These are phyloP conservation scores for Pyrgus malvae DNA, from an alignment of 2,888 invertebrate genomes.

Conservation along the genomic window DNA sequence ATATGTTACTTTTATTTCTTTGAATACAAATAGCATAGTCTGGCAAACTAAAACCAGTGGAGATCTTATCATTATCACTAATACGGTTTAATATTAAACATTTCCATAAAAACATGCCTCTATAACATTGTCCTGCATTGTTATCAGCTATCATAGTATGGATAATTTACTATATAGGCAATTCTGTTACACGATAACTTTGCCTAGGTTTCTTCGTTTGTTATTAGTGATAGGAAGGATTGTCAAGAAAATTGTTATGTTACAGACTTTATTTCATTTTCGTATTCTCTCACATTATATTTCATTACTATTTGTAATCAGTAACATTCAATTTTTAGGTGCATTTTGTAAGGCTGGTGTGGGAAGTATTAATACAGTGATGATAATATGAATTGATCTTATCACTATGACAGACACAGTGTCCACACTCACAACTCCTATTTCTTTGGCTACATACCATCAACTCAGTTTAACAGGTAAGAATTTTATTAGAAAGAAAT, in stretches of 20 bases:
- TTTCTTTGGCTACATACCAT: conserved; percentile 73
- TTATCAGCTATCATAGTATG: background rate
- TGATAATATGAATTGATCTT: conserved; percentile 38
- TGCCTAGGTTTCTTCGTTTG: too few species aligned
- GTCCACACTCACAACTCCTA: conserved; percentile 66
- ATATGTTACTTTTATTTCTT: conserved; percentile 31
- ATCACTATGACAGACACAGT: conserved; percentile 70
- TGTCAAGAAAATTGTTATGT: too few species aligned
- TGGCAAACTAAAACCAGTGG: background rate
- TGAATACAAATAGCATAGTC: background rate
- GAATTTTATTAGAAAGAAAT: too few species aligned
- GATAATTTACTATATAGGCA: background rate
- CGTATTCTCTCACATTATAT: too few species aligned
- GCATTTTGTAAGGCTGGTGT: conserved; percentile 7
- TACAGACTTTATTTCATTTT: too few species aligned
- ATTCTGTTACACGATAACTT: too few species aligned
- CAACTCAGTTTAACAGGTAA: conserved; percentile 75
- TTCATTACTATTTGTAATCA: too few species aligned
- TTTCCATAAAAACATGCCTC: conserved; percentile 1
- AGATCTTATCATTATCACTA: background rate
- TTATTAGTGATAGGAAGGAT: too few species aligned
- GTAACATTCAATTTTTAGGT: background rate
- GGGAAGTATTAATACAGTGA: conserved; percentile 11
- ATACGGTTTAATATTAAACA: background rate
- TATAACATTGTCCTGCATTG: background rate